These are phyloP conservation scores for Eristalis pertinax DNA, from an alignment of 2,888 invertebrate genomes.

Conservation along the genomic window DNA sequence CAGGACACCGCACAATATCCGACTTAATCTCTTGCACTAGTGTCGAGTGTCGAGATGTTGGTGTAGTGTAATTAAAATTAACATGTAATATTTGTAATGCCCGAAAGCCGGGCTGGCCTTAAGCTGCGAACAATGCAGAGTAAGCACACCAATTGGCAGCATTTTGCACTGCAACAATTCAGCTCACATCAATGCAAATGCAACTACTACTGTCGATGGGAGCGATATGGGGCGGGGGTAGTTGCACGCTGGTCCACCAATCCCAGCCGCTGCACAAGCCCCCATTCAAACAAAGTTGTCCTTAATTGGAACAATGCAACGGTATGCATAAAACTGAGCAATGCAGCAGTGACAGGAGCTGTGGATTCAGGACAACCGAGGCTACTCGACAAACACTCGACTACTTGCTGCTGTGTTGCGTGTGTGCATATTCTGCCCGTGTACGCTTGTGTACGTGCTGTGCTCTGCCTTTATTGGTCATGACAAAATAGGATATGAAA, in stretches of 20 bases:
- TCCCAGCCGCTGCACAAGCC: background rate
- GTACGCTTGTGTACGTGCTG: conserved; percentile 60
- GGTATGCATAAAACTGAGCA: conserved; percentile 64
- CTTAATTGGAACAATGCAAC: conserved; percentile 71
- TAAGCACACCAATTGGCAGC: conserved; percentile 69
- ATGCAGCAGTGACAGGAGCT: conserved; percentile 41
- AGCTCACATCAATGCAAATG: background rate
- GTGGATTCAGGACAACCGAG: conserved; percentile 18
- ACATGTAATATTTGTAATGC: conserved; percentile 72
- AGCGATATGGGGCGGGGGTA: background rate
- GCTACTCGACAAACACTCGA: conserved; percentile 9
- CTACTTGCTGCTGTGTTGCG: conserved; percentile 4
- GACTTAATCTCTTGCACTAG: conserved; percentile 66
- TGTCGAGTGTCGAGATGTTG: conserved; percentile 31
- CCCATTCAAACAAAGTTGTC: conserved; percentile 50
- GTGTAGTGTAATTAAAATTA: conserved; percentile 70
- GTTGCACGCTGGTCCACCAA: conserved; percentile 2
- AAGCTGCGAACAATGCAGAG: conserved; percentile 71
- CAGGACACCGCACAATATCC: conserved; percentile 33
- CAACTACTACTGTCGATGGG: background rate
- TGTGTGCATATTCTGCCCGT: background rate
- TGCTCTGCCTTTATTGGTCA: conserved; percentile 80
- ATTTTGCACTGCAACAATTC: conserved; percentile 37
- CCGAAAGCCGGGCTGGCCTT: conserved; percentile 52
- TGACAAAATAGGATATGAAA: conserved; percentile 82